Evolutionary conservation across 1,140 invertebrate genomes (phyloP), one percentile per base, ranked within the genome.

Genomic region (Drosophila sp.): DNA sequence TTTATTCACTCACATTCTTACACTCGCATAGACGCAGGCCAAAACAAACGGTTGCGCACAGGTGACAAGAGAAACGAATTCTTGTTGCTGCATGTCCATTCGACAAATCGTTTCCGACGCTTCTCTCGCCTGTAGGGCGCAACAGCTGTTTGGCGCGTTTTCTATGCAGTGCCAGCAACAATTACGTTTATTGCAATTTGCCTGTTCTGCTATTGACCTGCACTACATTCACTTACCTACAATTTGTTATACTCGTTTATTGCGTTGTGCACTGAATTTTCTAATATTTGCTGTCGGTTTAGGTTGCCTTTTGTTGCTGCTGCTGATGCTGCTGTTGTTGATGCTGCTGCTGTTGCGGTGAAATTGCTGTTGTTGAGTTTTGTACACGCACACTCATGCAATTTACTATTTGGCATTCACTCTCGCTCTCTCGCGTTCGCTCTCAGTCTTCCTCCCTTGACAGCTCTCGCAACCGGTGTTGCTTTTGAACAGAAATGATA

Each of bases 71-170:
- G 59, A 41, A 57, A 64, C 51, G 34, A 64, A 32, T 45, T 34
- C 59, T 11, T 4, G 14, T 63, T 64, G 40, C 38, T 51, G 16
- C 32, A 63, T 32, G 59, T 25, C 7, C 9, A 29, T 13, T 16
- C 13, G 50, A 7, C 25, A 71, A 66, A 63, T 21, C 25, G 69
- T 14, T 50, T 32, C 11, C 0, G 59, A 82, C 57, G 48, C 29
- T 41, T 16, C 13, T 48, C 62, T 82, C 61, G 74, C 70, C 75
- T 81, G 79, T 32, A 9, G 63, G 40, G 62, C 51, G 64, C 77
- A 77, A 80, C 80, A 86, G 80, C 80, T 86, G 80, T 71, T 80
- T 80, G 45, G 56, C 67, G 69, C 67, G 45, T 51, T 74, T 74
- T 71, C 45, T 7, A 4, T 48, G 57, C 18, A 43, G 8, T 40